Evolutionary conservation across 2,113 vertebrate species (phyloP).

Genomic region (Meles meles): DNA sequence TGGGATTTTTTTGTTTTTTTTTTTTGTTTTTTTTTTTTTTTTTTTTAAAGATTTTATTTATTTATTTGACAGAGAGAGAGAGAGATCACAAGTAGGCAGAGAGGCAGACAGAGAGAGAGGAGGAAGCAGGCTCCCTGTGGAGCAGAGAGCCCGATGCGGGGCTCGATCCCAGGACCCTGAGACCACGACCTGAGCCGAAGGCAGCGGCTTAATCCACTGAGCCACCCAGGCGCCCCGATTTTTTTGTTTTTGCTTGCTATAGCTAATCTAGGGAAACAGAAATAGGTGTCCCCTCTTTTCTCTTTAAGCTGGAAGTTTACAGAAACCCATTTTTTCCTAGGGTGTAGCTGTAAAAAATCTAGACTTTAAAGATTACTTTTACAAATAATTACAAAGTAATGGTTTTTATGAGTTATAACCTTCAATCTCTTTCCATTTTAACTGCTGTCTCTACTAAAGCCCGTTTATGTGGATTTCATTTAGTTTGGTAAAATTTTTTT

Average conservation of each 20-base stretch:
- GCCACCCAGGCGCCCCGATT: too few species aligned
- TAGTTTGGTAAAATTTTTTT: conserved; percentile 24
- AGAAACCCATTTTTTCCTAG: conserved; percentile 11
- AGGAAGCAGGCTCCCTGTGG: too few species aligned
- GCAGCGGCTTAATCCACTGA: too few species aligned
- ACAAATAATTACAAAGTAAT: conserved; percentile 43
- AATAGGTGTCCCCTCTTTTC: background rate
- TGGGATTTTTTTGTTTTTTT: too few species aligned
- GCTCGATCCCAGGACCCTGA: too few species aligned
- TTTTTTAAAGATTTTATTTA: too few species aligned
- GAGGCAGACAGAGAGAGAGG: too few species aligned
- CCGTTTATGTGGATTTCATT: conserved; percentile 34
- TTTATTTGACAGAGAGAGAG: too few species aligned
- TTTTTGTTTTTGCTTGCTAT: background rate
- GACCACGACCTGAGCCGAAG: too few species aligned
- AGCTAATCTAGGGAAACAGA: conserved; percentile 38
- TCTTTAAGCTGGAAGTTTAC: conserved; percentile 44
- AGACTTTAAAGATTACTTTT: conserved; percentile 33
- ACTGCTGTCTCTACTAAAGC: conserved; percentile 16
- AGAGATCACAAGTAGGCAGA: too few species aligned
- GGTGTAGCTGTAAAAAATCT: conserved; percentile 14
- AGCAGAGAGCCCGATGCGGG: too few species aligned
- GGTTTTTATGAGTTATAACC: conserved; percentile 35
- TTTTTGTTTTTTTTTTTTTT: background rate
- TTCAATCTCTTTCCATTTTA: conserved; percentile 51